Evolutionary conservation across 2,888 invertebrate genomes (phyloP), one percentile per base, ranked within the genome.

Genomic region (Lymantria dispar): DNA sequence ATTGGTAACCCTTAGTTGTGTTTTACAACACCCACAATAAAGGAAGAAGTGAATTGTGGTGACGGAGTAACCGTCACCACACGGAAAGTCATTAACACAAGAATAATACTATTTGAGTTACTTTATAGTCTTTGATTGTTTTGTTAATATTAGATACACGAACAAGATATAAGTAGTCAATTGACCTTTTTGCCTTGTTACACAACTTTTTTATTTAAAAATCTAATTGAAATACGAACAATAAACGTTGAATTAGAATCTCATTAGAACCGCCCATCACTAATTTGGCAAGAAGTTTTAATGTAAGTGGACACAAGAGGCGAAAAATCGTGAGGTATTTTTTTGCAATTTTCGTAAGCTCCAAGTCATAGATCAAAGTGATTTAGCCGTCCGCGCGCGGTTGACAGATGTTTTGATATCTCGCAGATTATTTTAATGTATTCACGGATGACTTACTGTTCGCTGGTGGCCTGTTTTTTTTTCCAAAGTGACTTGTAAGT

Each of bases 391-490:
- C 22, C 22, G 22, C 22, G 22, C 22, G 72, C 70, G 68, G 78
- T 83, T 85, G 87, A 89, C 87, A 86, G 81, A 84, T 86, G 87
- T 87, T 86, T 83, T 85, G 83, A 86, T 87, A 87, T 76, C 80
- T 81, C 70, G 76, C 80, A 80, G 80, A 87, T 86, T 82, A 84
- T 80, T 77, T 82, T 83, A 86, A 83, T 85, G 58, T 85, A 86
- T 87, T 78, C 88, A 85, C 70, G 83, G 83, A 84, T 84, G 84
- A 80, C 81, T 88, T 86, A 81, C 80, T 70, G 74, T 64, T 76
- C 74, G 76, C 76, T 73, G 83, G 87, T 84, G 87, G 85, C 78
- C 82, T 75, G 77, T 78, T 83, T 83, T 22, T 79, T 81, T 79
- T 74, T 63, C 62, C 85, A 87, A 87, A 80, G 86, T 87, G 78